Percentiles rank a stretch among this genome's conserved stretches.
phyloP scores from a whole-genome alignment of 2,113 vertebrate genomes.

The Lepus timidus region DNA sequence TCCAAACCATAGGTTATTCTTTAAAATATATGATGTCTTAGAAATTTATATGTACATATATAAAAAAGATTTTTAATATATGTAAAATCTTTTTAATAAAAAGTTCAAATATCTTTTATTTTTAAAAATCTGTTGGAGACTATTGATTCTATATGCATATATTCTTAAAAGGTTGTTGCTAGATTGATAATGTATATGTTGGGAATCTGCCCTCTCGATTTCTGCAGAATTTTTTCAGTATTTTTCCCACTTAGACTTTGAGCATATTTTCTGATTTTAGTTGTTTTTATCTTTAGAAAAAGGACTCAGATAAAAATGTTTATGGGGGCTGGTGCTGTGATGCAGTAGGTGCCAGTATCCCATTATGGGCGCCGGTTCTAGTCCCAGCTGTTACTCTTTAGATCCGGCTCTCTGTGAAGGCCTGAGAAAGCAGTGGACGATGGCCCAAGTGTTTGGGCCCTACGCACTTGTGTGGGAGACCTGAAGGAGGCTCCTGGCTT shows the following conservation, averaged over 20 bases:
- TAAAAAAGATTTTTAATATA: too few species aligned
- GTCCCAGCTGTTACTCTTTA: too few species aligned
- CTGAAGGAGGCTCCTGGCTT: too few species aligned
- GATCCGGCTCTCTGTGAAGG: too few species aligned
- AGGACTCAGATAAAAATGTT: neutral
- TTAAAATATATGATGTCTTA: neutral
- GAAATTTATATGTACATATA: neutral
- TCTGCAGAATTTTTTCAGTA: neutral
- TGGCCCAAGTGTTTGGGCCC: too few species aligned
- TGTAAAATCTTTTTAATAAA: too few species aligned
- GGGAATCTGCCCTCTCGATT: neutral
- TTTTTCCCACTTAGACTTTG: constrained; percentile 35
- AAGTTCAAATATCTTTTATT: neutral
- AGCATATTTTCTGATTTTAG: constrained; percentile 5
- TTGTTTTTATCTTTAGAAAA: constrained; percentile 3
- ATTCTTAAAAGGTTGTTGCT: neutral
- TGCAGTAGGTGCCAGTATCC: too few species aligned
- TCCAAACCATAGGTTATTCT: neutral
- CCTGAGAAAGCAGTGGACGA: too few species aligned
- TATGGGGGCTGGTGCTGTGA: neutral
- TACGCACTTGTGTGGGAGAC: too few species aligned
- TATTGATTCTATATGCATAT: neutral
- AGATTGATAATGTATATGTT: neutral
- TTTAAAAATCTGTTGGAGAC: neutral
- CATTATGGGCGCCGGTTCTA: too few species aligned